phyloP scores from a whole-genome alignment of 2,888 invertebrate species.

The Mongoloraphidia duomilia region DNA sequence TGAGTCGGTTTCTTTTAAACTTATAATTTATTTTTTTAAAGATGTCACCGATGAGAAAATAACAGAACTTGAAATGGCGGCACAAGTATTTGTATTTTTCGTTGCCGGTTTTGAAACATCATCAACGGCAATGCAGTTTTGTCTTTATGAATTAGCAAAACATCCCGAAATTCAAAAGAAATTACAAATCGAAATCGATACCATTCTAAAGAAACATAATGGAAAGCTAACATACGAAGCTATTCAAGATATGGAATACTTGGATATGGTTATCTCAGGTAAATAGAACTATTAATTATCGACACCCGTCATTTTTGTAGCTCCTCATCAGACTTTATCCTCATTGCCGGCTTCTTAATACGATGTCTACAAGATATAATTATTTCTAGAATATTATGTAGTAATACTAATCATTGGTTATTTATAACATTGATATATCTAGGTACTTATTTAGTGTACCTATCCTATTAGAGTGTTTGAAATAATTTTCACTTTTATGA shows the following conservation, averaged over 20 bases:
- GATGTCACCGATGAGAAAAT: not conserved
- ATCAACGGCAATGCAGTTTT: conserved; percentile 31
- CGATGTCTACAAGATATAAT: too few species aligned
- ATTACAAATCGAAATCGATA: conserved; percentile 27
- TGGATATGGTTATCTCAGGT: conserved; percentile 31
- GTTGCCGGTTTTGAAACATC: conserved; percentile 37
- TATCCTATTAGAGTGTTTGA: too few species aligned
- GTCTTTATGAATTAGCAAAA: conserved; percentile 30
- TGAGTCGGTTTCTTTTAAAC: not conserved
- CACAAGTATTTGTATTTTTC: conserved; percentile 32
- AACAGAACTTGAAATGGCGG: conserved; percentile 24
- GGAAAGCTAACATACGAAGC: conserved; percentile 28
- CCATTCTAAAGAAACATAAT: conserved; percentile 22
- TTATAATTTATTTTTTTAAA: not conserved
- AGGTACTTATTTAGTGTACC: too few species aligned
- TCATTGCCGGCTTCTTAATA: too few species aligned
- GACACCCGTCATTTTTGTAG: not conserved
- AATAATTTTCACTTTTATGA: too few species aligned
- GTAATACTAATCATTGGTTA: too few species aligned
- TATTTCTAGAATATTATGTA: too few species aligned
- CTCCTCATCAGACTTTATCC: too few species aligned
- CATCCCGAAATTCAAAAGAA: conserved; percentile 29
- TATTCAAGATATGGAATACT: conserved; percentile 30
- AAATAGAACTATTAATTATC: conserved; percentile 8
- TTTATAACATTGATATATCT: too few species aligned